Base-by-base conservation (phyloP, 2,797 vertebrate species). In the Sciurus carolinensis region DNA sequence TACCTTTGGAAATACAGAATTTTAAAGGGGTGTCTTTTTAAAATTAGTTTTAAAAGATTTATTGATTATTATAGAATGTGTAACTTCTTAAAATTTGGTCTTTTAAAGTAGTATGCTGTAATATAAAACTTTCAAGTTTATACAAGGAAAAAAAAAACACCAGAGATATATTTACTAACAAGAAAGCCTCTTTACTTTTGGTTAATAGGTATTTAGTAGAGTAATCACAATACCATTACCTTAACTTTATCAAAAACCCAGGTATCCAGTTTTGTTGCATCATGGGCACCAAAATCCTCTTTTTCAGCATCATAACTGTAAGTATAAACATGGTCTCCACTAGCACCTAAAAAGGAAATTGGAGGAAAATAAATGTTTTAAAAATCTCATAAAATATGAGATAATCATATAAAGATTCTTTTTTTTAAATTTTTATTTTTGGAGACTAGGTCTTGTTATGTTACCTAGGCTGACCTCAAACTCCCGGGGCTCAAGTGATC, bases 231-330 rank as follows among this genome's bases (percentile, higher is more conserved):
- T 5, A 95, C 57, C 73, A 90, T 95, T 14, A 99, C 99, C 99
- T 99, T 99, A 95, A 99, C 99, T 97, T 99, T 98, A 95, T 99
- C 98, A 98, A 99, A 99, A 96, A 99, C 99, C 99, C 99, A 99
- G 0, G 95, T 99, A 96, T 99, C 99, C 86, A 99, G 98, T 91
- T 98, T 98, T 54, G 99, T 98, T 73, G 99, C 99, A 97, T 99
- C 99, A 36, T 98, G 97, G 67, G 99, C 99, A 96, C 99, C 99
- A 89, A 99, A 99, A 97, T 99, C 99, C 97, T 99, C 99, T 82
- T 98, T 99, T 95, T 98, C 97, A 64, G 99, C 98, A 4, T 98
- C 97, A 66, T 99, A 99, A 93, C 99, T 99, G 92, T 99, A 97
- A 4, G 99, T 99, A 96, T 99, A 99, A 92, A 99, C 98, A 15